Conservation (phyloP, 1,140 invertebrate genomes). For the Diuraphis noxia region DNA sequence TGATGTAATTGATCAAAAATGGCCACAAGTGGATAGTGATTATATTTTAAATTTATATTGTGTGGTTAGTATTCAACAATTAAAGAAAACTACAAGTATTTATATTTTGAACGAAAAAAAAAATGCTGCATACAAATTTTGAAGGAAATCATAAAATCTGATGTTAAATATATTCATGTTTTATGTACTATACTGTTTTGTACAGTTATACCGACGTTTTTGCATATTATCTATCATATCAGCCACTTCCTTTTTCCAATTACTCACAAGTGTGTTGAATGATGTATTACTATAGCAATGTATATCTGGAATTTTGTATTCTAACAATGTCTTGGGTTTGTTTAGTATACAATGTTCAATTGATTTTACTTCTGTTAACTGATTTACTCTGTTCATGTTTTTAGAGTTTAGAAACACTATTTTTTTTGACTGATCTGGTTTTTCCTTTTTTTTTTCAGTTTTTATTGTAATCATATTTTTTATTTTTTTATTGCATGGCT, state of each 20-base stretch:
- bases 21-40: slow-evolving; percentile 79
- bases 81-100: neutral
- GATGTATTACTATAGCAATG: neutral
- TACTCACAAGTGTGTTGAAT: neutral
- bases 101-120: neutral
- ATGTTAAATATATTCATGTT: neutral
- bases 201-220: neutral
- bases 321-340: neutral
- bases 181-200: neutral
- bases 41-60: slow-evolving; percentile 61
- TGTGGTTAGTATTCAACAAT: slow-evolving; percentile 16
- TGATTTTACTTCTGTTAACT: neutral
- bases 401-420: neutral
- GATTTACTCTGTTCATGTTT: neutral
- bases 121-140: neutral
- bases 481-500: neutral
- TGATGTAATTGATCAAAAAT: slow-evolving; percentile 72
- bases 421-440: neutral
- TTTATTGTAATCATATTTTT: neutral
- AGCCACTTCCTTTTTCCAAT: neutral
- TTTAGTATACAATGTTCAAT: neutral
- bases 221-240: neutral
- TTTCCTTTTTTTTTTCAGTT: neutral
- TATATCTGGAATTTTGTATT: neutral
- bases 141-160: neutral